Percentiles rank a stretch among this genome's conserved stretches.
Evolutionary conservation across 1,140 invertebrate genomes (phyloP).

Genomic region (Pantala flavescens): DNA sequence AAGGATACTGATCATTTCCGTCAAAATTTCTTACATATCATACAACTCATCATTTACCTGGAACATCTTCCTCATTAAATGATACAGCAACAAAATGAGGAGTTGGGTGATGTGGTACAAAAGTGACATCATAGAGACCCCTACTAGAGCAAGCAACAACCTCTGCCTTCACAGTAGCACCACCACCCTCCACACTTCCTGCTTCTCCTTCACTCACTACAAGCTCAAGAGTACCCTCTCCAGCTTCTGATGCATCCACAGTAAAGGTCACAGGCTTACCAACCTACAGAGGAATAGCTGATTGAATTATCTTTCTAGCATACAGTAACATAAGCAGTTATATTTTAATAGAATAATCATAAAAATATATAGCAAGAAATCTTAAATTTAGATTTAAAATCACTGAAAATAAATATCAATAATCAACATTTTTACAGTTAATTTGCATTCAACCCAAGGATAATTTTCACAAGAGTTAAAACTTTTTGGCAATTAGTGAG

Average conservation of each 20-base stretch:
- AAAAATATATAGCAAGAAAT: not conserved
- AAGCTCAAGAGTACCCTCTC: constrained; percentile 88
- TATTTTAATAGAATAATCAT: not conserved
- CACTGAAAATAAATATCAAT: no score
- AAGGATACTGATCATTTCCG: no score
- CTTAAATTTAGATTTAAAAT: constrained; percentile 14
- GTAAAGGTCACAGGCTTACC: constrained; percentile 80
- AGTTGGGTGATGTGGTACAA: constrained; percentile 79
- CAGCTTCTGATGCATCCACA: constrained; percentile 90
- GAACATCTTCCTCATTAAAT: constrained; percentile 90
- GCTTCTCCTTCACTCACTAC: constrained; percentile 85
- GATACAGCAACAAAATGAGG: constrained; percentile 92
- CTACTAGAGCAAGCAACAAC: constrained; percentile 73
- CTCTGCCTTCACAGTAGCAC: constrained; percentile 48
- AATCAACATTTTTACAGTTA: no score
- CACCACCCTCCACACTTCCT: constrained; percentile 87
- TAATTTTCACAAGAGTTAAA: no score
- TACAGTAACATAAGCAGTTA: no score
- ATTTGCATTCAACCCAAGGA: no score
- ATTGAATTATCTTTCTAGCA: not conserved
- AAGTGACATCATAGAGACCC: constrained; percentile 92
- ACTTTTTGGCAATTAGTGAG: no score
- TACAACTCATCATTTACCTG: constrained; percentile 37
- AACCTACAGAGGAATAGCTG: constrained; percentile 33
- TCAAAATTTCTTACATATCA: no score